phyloP scores from a whole-genome alignment of 2,113 vertebrate species.

The Euleptes europaea region DNA sequence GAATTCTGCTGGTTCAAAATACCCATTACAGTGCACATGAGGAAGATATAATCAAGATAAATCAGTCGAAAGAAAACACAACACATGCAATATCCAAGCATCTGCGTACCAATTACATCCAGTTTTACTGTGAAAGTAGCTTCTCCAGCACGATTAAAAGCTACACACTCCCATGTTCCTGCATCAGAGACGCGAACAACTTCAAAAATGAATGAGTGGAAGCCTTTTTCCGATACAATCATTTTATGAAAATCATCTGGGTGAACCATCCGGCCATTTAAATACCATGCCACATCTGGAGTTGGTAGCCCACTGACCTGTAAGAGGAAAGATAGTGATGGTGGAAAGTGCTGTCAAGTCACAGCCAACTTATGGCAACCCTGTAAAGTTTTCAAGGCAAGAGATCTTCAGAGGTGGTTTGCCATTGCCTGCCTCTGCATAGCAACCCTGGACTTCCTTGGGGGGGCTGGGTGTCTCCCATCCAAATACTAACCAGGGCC shows the following conservation, averaged over 20 bases:
- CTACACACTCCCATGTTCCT: conserved; percentile 88
- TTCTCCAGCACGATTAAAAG: conserved; percentile 91
- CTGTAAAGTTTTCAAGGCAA: too few relatives aligned
- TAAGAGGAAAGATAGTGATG: conserved; percentile 14
- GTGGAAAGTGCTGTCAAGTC: too few relatives aligned
- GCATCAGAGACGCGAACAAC: conserved; percentile 89
- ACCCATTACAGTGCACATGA: not conserved
- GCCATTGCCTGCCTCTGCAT: too few relatives aligned
- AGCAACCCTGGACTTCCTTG: too few relatives aligned
- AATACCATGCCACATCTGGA: conserved; percentile 92
- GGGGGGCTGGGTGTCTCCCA: too few relatives aligned
- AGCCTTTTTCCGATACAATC: conserved; percentile 93
- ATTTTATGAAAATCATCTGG: conserved; percentile 95
- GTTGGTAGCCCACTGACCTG: conserved; percentile 90
- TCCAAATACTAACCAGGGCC: too few relatives aligned
- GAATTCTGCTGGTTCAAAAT: not conserved
- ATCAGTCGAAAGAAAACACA: not conserved
- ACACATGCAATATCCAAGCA: not conserved
- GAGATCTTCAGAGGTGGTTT: too few relatives aligned
- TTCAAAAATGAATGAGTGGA: conserved; percentile 96
- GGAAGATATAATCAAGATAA: not conserved
- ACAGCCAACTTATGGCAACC: too few relatives aligned
- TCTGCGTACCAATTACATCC: conserved; percentile 85
- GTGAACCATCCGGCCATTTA: conserved; percentile 90
- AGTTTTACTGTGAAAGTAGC: conserved; percentile 84